Conservation (phyloP, 37 sponge, comb jelly and placozoan species). For the Axinella damicornis region DNA sequence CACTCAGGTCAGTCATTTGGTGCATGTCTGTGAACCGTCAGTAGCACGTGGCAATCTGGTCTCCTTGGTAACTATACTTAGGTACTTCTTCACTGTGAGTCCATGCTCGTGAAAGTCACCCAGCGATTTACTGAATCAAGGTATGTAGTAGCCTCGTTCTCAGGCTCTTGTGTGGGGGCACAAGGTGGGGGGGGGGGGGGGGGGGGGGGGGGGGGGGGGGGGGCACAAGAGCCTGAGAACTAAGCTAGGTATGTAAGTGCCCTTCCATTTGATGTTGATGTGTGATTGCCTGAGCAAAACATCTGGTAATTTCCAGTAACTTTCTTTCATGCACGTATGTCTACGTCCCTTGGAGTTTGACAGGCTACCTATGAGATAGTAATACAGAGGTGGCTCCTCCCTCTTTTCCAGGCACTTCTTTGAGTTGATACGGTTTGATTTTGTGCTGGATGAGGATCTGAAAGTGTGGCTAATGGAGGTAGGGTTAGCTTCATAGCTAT, state of each 20-base stretch:
- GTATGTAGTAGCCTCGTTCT: too few species aligned
- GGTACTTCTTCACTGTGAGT: conserved; percentile 44
- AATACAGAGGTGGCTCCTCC: background rate
- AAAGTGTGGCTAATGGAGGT: conserved; percentile 88
- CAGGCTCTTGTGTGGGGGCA: too few species aligned
- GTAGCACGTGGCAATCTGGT: background rate
- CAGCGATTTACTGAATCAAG: background rate
- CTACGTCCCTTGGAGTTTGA: too few species aligned
- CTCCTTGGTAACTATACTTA: background rate
- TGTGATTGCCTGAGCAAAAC: too few species aligned
- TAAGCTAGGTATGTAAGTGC: too few species aligned
- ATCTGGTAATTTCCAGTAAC: too few species aligned
- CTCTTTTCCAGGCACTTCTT: conserved; percentile 74
- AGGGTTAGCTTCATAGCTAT: background rate
- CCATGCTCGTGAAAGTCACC: background rate
- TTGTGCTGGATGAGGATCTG: conserved; percentile 65
- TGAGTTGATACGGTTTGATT: conserved; percentile 87
- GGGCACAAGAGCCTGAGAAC: too few species aligned
- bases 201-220: too few species aligned
- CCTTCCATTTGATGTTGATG: too few species aligned
- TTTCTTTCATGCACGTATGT: too few species aligned
- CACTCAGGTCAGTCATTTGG: background rate
- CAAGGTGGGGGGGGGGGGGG: too few species aligned
- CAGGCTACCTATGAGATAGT: background rate
- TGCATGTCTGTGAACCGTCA: too few species aligned